Evolutionary conservation across 2,888 invertebrate species (phyloP), one percentile per base, ranked within the genome.

Genomic region (Archaeoteleia sp.): DNA sequence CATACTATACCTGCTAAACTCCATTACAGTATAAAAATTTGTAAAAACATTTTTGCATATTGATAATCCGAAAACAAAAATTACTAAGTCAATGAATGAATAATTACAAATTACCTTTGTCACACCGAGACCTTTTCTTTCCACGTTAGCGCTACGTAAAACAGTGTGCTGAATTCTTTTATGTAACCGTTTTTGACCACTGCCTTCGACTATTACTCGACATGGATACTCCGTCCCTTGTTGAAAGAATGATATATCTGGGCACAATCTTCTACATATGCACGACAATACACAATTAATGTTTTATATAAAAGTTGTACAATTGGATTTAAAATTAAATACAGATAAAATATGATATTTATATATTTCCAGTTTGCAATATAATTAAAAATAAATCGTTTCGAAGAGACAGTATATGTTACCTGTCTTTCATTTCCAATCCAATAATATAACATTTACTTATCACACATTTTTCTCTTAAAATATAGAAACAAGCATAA

Each of bases 211-310:
- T 73, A 93, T 90, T 75, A 92, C 91, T 51, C 89, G 86, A 82
- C 95, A 95, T 0, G 98, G 98, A 86, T 91, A 96, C 69, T 95
- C 94, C 0, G 97, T 97, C 8, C 96, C 93, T 82, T 91, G 92
- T 87, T 98, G 98, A 86, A 99, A 99, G 87, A 99, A 99, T 49
- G 96, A 97, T 82, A 96, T 95, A 84, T 98, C 98, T 7, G 98
- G 98, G 82, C 96, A 97, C 1, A 98, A 86, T 48, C 98, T 90
- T 72, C 90, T 87, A 60, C n/a, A n/a, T n/a, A n/a, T n/a, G n/a
- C n/a, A n/a, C n/a, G n/a, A n/a, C n/a, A n/a, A n/a, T n/a, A n/a
- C n/a, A n/a, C n/a, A n/a, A n/a, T n/a, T n/a, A n/a, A n/a, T n/a
- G n/a, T n/a, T n/a, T n/a, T n/a, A 13, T 32, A 4, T 78, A 48